Evolutionary conservation across 1,140 invertebrate genomes (phyloP).

Genomic region (Zaprionus vittiger): DNA sequence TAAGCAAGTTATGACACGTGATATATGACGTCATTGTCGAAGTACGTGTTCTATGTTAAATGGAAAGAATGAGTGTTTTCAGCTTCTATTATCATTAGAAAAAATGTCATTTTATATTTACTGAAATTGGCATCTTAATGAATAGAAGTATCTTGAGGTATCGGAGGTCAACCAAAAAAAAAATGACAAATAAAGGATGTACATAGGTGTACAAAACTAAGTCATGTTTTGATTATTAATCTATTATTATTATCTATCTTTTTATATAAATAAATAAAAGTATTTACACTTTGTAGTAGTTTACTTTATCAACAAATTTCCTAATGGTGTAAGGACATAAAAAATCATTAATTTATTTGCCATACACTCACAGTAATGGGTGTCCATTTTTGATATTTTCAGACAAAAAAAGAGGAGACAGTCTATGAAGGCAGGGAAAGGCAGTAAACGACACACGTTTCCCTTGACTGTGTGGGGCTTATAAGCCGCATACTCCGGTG

Average conservation of each 20-base stretch:
- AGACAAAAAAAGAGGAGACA: background rate
- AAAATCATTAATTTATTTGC: background rate
- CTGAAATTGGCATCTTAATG: background rate
- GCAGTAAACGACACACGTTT: background rate
- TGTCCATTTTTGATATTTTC: background rate
- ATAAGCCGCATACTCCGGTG: background rate
- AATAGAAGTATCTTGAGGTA: background rate
- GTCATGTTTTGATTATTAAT: too few species aligned
- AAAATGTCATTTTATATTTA: background rate
- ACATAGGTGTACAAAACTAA: too few species aligned
- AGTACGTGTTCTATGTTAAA: background rate
- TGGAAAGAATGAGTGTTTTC: background rate
- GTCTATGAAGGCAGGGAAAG: too few species aligned
- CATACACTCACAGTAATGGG: background rate
- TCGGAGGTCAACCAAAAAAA: too few species aligned
- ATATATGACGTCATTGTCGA: background rate
- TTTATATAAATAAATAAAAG: too few species aligned
- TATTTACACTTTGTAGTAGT: too few species aligned
- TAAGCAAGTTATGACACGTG: conserved; percentile 77
- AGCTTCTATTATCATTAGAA: background rate
- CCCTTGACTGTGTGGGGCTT: background rate
- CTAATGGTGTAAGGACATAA: too few species aligned
- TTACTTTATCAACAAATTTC: too few species aligned
- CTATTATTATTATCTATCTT: too few species aligned
- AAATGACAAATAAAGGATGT: too few species aligned